Base-by-base conservation (phyloP, 1,140 invertebrate species). In the Lasioglossum albipes region DNA sequence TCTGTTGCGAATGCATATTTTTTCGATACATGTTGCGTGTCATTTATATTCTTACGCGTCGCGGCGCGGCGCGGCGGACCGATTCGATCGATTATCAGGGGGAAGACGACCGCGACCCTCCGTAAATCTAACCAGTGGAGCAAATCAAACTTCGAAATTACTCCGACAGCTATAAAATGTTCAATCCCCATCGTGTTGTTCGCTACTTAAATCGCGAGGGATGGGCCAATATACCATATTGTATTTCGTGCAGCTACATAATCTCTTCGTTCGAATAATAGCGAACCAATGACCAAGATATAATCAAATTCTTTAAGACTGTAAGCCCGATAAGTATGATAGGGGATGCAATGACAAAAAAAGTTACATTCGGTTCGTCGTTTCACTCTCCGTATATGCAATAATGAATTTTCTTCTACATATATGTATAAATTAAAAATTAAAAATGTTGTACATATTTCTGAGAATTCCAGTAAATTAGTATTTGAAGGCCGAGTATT, bases 81-180 rank as follows among this genome's bases (percentile, higher is more conserved):
- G 57, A 45, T 69, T 49, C 41, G 9, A 45, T 68, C 41, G 36
- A 61, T 77, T 68, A 77, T 36, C 6, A 59, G 16, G 16, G 1
- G 16, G n/a, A 59, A 61, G 0, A 42, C 5, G n/a, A 7, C 5
- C 66, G 27, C 5, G n/a, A 7, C 5, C 66, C 20, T n/a, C 57
- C n/a, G 52, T 69, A 69, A 64, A 78, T 65, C 27, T 18, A 78
- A 64, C 27, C 27, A 31, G 18, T 22, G 13, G 22, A 41, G 36
- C 64, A 54, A 27, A 54, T 72, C 72, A 78, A 78, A 18, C 36
- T 31, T 52, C 31, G 16, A 72, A 52, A 78, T 54, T 42, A 31
- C n/a, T 22, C 18, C 13, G 57, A 7, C 12, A 6, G 3, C 31
- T 6, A 36, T 71, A 27, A 77, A 64, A 71, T 18, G 45, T 77